A percentile compares a stretch with the other conserved stretches of the same genome.
Conservation (phyloP, 2,797 vertebrate species). For the Antrozous pallidus region DNA sequence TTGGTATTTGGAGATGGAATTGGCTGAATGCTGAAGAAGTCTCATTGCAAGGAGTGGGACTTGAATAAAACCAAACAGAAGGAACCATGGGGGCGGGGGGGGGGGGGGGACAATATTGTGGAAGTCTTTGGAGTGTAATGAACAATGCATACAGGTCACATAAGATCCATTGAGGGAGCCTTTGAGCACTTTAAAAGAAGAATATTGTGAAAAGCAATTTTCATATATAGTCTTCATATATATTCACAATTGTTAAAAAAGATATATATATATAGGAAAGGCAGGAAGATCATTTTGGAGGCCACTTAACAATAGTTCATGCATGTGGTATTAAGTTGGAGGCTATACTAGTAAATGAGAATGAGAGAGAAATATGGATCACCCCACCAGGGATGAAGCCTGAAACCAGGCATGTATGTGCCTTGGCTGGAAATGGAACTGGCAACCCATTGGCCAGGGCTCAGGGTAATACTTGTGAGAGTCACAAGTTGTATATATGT, state of each 20-base stretch:
- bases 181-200: background rate
- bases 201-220: background rate
- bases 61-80: constrained; percentile 5
- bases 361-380: background rate
- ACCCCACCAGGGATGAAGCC: background rate
- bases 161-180: background rate
- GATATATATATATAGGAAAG: background rate
- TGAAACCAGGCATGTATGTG: background rate
- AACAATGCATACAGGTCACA: background rate
- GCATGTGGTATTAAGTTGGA: background rate
- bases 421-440: background rate
- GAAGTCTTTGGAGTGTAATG: background rate
- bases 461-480: constrained; percentile 19
- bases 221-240: background rate
- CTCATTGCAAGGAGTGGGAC: background rate
- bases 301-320: background rate
- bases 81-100: background rate
- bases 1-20: background rate
- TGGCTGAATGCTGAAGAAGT: background rate
- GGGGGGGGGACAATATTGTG: background rate
- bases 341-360: background rate
- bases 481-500: background rate
- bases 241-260: background rate
- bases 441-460: background rate
- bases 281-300: background rate